phyloP scores from a whole-genome alignment of 2,797 vertebrate genomes.

The Cottoperca gobio region DNA sequence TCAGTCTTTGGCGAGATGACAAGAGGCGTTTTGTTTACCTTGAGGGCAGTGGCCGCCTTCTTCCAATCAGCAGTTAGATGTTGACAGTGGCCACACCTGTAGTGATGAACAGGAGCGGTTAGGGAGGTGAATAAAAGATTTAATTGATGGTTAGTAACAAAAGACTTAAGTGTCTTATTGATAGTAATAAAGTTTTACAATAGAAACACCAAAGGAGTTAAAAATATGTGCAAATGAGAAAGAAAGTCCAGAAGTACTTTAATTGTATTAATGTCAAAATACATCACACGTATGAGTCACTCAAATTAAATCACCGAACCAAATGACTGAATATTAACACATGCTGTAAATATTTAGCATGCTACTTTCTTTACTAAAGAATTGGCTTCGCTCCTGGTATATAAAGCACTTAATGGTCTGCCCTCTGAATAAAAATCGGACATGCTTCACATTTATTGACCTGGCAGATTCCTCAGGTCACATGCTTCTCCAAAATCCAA shows the following conservation, averaged over 20 bases:
- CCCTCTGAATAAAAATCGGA: not conserved
- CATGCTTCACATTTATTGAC: not conserved
- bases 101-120: conserved; percentile 10
- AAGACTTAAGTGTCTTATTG: not conserved
- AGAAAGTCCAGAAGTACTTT: too few relatives aligned
- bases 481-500: not conserved
- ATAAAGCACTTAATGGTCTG: not conserved
- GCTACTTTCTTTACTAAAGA: not conserved
- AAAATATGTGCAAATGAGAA: not conserved
- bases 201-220: not conserved
- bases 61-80: conserved; percentile 94
- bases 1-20: not conserved
- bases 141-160: not conserved
- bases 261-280: too few relatives aligned
- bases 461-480: not conserved
- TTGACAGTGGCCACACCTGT: conserved; percentile 97
- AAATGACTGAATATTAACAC: not conserved
- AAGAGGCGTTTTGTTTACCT: conserved; percentile 84
- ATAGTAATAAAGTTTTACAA: not conserved
- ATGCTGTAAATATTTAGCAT: conserved; percentile 9
- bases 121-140: not conserved
- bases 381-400: not conserved
- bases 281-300: not conserved
- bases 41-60: conserved; percentile 94
- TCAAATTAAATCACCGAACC: not conserved